Conservation (phyloP, 2,113 vertebrate genomes). For the Elephas maximus region DNA sequence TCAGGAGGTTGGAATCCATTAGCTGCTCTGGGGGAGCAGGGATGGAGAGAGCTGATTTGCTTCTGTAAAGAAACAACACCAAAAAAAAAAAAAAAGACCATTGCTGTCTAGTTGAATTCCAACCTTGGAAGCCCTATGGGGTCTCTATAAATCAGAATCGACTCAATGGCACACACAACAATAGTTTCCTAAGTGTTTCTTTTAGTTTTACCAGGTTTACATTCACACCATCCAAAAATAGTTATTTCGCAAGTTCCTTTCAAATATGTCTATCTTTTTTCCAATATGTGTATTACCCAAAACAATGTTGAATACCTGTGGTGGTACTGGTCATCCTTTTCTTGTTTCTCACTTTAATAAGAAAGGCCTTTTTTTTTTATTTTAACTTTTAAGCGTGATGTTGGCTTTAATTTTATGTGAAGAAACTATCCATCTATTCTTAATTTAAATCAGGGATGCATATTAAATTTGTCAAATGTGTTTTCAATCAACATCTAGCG, state of each 20-base stretch:
- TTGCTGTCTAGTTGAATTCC: not conserved
- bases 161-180: not conserved
- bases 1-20: not conserved
- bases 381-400: not conserved
- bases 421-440: not conserved
- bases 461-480: not conserved
- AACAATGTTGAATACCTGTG: not conserved
- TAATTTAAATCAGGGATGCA: constrained; percentile 42
- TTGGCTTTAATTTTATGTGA: constrained; percentile 25
- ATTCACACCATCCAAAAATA: constrained; percentile 30
- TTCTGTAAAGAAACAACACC: not conserved
- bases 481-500: not conserved
- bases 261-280: not conserved
- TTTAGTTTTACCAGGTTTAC: constrained; percentile 7
- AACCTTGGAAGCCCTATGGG: not conserved
- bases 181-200: constrained; percentile 35
- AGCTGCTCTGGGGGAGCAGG: not conserved
- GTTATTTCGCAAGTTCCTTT: constrained; percentile 55
- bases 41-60: not conserved
- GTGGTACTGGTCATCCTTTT: not conserved
- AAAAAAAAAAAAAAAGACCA: not conserved
- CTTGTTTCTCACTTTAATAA: constrained; percentile 7
- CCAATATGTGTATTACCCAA: not conserved
- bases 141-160: not conserved
- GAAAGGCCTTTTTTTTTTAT: not conserved